Evolutionary conservation across 2,888 invertebrate species (phyloP).

Genomic region (Agriopis marginaria): DNA sequence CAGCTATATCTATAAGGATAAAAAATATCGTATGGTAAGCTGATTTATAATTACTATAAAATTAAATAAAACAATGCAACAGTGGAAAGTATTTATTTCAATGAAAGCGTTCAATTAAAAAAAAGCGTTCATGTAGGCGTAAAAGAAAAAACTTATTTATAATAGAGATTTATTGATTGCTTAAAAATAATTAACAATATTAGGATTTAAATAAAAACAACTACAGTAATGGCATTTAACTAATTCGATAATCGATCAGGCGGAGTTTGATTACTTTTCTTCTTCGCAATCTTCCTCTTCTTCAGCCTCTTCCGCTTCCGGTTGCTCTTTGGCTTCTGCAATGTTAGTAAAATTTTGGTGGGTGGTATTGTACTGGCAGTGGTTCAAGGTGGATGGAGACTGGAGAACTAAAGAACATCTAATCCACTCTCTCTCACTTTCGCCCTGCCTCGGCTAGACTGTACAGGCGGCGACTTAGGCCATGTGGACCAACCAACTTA

Average conservation of each 20-base stretch:
- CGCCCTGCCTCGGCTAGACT: too few relatives aligned
- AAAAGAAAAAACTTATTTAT: not conserved
- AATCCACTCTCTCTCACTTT: too few relatives aligned
- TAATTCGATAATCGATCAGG: conserved; percentile 23
- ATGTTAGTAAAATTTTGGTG: conserved; percentile 33
- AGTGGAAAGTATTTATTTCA: not conserved
- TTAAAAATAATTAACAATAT: conserved; percentile 33
- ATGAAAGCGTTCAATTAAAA: conserved; percentile 11
- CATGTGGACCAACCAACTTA: too few relatives aligned
- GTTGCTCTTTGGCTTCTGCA: conserved; percentile 63
- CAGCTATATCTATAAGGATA: too few relatives aligned
- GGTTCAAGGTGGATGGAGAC: too few relatives aligned
- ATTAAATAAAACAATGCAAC: too few relatives aligned
- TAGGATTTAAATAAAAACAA: conserved; percentile 43
- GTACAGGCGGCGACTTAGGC: too few relatives aligned
- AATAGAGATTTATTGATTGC: conserved; percentile 11
- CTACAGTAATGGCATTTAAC: conserved; percentile 53
- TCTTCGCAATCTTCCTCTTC: conserved; percentile 63
- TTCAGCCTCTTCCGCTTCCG: conserved; percentile 56
- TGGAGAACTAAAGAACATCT: too few relatives aligned
- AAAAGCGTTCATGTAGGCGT: not conserved
- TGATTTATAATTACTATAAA: too few relatives aligned
- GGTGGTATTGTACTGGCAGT: not conserved
- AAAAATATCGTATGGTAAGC: too few relatives aligned
- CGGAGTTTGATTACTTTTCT: conserved; percentile 51